Evolutionary conservation across 1,140 invertebrate genomes (phyloP), one percentile per base, ranked within the genome.

Genomic region (Lepidurus arcticus): DNA sequence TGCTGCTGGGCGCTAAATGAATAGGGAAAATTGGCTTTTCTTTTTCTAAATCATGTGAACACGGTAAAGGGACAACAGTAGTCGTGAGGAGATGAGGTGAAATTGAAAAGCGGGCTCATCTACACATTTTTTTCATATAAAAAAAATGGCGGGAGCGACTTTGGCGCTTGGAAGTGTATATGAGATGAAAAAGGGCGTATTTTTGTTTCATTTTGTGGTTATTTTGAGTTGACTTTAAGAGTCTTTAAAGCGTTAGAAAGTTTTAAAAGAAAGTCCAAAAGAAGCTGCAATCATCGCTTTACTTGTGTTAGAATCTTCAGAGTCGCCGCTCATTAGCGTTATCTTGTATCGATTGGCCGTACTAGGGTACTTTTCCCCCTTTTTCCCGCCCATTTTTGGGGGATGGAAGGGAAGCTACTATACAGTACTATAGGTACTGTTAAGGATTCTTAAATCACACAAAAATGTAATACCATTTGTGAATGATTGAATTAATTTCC

Each of bases 11-110:
- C 8, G 53, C n/a, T 65, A 65, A 9, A 65, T 65, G 53, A 65
- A 65, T 65, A 65, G 21, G 53, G 53, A 65, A 65, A 65, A 65
- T 65, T 65, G 53, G 53, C 53, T 65, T 65, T 16, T n/a, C 21
- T 65, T 65, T 65, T 65, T 13, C 21, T 65, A 65, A 21, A 13
- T 13, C 53, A 16, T n/a, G 53, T n/a, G 13, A 21, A 65, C 45
- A 47, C 45, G 45, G 8, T 21, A 65, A 13, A 65, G 16, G 53
- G 34, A 34, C 34, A 65, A 65, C 53, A 65, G 53, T 65, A 65
- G 53, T 65, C 53, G 53, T 21, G 34, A 34, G 34, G 34, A 65
- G 7, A 65, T 65, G 13, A 13, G 9, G n/a, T 4, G 21, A 65
- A 65, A 65, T 7, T 65, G 53, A 73, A 73, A 73, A 24, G 42